Conservation (phyloP, 2,797 vertebrate species). For the Lindbergichthys nudifrons region DNA sequence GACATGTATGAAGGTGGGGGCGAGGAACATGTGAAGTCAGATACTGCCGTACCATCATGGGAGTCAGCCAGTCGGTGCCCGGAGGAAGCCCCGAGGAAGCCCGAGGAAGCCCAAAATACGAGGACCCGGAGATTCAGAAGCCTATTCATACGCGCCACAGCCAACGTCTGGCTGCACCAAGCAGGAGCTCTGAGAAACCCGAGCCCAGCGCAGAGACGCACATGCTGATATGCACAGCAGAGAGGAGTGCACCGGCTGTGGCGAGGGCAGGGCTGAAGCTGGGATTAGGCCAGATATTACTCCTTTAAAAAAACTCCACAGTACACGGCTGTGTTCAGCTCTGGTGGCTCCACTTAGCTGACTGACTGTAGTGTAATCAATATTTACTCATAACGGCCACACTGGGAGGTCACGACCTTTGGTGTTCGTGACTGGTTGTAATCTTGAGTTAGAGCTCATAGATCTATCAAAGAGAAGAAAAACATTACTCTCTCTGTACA, state of each 20-base stretch:
- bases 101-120: not conserved
- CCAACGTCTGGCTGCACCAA: slow-evolving; percentile 55
- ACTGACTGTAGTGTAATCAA: slow-evolving; percentile 76
- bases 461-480: slow-evolving; percentile 40
- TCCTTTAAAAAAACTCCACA: slow-evolving; percentile 61
- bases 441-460: slow-evolving; percentile 70
- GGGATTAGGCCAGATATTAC: slow-evolving; percentile 75
- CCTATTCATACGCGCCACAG: slow-evolving; percentile 32
- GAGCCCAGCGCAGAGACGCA: slow-evolving; percentile 56
- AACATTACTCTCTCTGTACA: slow-evolving; percentile 29
- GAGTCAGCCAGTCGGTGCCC: slow-evolving; percentile 40
- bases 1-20: slow-evolving; percentile 75
- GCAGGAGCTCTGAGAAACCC: slow-evolving; percentile 70
- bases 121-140: slow-evolving; percentile 53
- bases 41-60: slow-evolving; percentile 40
- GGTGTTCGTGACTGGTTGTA: slow-evolving; percentile 67
- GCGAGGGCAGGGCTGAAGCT: slow-evolving; percentile 57
- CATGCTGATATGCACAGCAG: slow-evolving; percentile 71
- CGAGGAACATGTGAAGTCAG: slow-evolving; percentile 63
- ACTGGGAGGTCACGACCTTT: slow-evolving; percentile 78
- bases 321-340: slow-evolving; percentile 71
- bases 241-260: slow-evolving; percentile 62
- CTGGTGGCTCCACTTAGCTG: slow-evolving; percentile 73
- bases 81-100: slow-evolving; percentile 33
- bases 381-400: slow-evolving; percentile 80